phyloP scores from a whole-genome alignment of 2,888 invertebrate genomes.

The Zelleria hepariella region DNA sequence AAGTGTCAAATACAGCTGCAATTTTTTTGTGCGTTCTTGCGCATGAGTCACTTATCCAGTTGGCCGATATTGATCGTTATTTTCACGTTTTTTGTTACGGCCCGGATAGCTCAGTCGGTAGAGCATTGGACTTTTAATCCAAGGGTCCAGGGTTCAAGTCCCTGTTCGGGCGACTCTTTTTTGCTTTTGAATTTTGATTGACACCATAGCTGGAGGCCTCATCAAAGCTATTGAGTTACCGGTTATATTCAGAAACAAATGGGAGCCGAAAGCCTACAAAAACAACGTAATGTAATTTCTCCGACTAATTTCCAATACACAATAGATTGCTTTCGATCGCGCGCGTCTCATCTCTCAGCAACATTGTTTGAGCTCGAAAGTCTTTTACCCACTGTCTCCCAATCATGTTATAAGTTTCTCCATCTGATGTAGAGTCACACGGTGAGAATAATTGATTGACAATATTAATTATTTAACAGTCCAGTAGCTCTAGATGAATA shows the following conservation, averaged over 20 bases:
- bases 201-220: too few relatives aligned
- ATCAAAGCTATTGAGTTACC: neutral
- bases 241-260: neutral
- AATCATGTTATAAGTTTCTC: neutral
- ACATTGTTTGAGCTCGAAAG: neutral
- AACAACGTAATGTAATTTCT: neutral
- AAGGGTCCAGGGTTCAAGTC: constrained; percentile 20
- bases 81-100: neutral
- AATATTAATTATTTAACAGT: neutral
- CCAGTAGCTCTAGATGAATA: too few relatives aligned
- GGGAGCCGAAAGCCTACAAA: neutral
- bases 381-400: neutral
- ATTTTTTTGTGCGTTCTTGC: neutral
- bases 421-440: neutral
- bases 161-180: constrained; percentile 14
- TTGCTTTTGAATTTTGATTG: too few relatives aligned
- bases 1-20: neutral
- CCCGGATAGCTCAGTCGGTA: constrained; percentile 19
- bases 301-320: neutral
- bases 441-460: neutral
- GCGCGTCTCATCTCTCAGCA: neutral
- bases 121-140: constrained; percentile 18
- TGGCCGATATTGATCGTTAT: neutral
- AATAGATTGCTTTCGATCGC: neutral
- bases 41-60: neutral